Conservation (phyloP, 2,113 vertebrate species). For the Callaeas wilsoni region DNA sequence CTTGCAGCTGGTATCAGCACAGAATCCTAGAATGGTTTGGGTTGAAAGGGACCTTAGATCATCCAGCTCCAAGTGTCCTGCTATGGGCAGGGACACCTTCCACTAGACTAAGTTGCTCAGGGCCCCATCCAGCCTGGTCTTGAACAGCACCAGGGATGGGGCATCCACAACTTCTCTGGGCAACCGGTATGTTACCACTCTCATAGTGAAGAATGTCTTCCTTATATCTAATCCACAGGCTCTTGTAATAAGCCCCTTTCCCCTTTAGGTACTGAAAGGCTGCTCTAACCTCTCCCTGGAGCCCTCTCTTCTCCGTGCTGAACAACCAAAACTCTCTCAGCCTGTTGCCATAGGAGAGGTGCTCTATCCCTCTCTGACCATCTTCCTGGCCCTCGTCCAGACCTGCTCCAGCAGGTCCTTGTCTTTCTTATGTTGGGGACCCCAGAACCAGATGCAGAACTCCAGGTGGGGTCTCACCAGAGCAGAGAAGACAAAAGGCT, state of each 20-base stretch:
- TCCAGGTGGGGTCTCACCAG: background rate
- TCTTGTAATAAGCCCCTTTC: background rate
- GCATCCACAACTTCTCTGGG: background rate
- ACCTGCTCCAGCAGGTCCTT: background rate
- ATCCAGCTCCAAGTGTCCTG: background rate
- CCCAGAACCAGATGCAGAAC: background rate
- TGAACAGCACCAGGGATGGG: background rate
- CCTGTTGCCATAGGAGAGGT: background rate
- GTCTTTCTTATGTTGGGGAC: background rate
- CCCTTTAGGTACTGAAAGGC: background rate
- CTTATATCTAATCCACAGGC: background rate
- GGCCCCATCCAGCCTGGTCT: background rate
- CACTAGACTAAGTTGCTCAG: background rate
- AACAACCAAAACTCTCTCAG: background rate
- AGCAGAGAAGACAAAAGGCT: background rate
- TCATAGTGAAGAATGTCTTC: background rate
- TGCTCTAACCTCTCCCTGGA: background rate
- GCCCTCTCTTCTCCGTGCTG: background rate
- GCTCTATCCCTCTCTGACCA: background rate
- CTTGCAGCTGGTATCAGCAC: background rate
- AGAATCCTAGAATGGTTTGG: background rate
- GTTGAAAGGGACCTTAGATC: background rate
- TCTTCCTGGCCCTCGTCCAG: background rate
- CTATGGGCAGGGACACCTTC: background rate
- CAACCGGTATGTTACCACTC: background rate